Percentiles rank a stretch among this genome's conserved stretches.
Conservation (phyloP, 2,888 invertebrate genomes). For the Chelonus formosanus region DNA sequence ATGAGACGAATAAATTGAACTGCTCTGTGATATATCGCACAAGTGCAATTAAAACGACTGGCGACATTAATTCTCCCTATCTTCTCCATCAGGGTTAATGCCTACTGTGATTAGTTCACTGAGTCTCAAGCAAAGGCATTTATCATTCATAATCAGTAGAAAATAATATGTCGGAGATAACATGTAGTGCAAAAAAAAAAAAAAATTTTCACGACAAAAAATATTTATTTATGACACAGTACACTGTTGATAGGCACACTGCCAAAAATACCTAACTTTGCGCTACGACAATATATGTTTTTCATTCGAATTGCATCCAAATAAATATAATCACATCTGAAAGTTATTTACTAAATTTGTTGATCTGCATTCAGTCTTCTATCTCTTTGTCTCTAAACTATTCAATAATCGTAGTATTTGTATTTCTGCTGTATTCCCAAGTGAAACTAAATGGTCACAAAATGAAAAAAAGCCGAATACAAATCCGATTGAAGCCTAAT, state of each 20-base stretch:
- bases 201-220: slow-evolving; percentile 1
- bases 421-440: too few relatives aligned
- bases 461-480: too few relatives aligned
- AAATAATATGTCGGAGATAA: slow-evolving; percentile 5
- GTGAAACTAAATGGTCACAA: too few relatives aligned
- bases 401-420: neutral
- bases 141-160: slow-evolving; percentile 16
- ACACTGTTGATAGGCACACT: slow-evolving; percentile 37
- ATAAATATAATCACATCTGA: slow-evolving; percentile 41
- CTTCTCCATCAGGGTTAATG: slow-evolving; percentile 19
- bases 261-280: slow-evolving; percentile 40
- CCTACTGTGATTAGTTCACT: slow-evolving; percentile 18
- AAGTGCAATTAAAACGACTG: slow-evolving; percentile 28
- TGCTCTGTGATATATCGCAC: slow-evolving; percentile 14
- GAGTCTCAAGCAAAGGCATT: neutral
- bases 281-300: slow-evolving; percentile 30
- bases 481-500: too few relatives aligned
- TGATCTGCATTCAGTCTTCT: slow-evolving; percentile 33
- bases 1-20: slow-evolving; percentile 29
- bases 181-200: neutral
- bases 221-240: slow-evolving; percentile 22
- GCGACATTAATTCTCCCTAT: slow-evolving; percentile 32
- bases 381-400: slow-evolving; percentile 11
- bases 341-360: slow-evolving; percentile 40
- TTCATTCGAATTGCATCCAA: slow-evolving; percentile 28